Percentiles rank a stretch among this genome's conserved stretches.
Evolutionary conservation across 2,113 vertebrate genomes (phyloP).

Genomic region (Holacanthus passer): DNA sequence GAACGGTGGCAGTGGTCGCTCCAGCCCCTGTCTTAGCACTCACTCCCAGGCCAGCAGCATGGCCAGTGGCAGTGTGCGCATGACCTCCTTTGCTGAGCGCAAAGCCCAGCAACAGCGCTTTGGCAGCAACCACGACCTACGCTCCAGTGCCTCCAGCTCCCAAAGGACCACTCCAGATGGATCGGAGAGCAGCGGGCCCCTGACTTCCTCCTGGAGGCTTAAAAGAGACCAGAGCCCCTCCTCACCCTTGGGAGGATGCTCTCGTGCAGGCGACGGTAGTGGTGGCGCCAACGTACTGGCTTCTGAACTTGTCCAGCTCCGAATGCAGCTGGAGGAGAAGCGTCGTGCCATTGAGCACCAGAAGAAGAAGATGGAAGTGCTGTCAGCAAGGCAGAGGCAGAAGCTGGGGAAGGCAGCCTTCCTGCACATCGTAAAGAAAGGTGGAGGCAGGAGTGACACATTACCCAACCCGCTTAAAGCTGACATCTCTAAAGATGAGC

Average conservation of each 20-base stretch:
- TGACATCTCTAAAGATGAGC: conserved; percentile 76
- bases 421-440: conserved; percentile 94
- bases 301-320: conserved; percentile 93
- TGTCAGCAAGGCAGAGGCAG: conserved; percentile 92
- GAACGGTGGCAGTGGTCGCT: conserved; percentile 90
- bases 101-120: conserved; percentile 90
- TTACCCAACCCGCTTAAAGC: conserved; percentile 82
- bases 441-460: conserved; percentile 83
- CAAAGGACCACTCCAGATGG: conserved; percentile 97
- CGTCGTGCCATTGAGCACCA: conserved; percentile 94
- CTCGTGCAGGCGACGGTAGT: conserved; percentile 49
- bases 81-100: conserved; percentile 96
- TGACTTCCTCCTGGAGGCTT: conserved; percentile 90
- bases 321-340: conserved; percentile 98
- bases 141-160: conserved; percentile 95
- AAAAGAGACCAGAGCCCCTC: conserved; percentile 92
- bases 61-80: conserved; percentile 90
- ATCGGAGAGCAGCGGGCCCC: conserved; percentile 90
- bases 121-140: conserved; percentile 91
- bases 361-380: conserved; percentile 94
- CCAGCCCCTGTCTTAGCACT: conserved; percentile 92
- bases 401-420: conserved; percentile 96
- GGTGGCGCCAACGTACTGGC: conserved; percentile 77
- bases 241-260: conserved; percentile 67
- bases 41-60: conserved; percentile 91